Evolutionary conservation across 2,888 invertebrate genomes (phyloP).

Genomic region (Ophion costatus): DNA sequence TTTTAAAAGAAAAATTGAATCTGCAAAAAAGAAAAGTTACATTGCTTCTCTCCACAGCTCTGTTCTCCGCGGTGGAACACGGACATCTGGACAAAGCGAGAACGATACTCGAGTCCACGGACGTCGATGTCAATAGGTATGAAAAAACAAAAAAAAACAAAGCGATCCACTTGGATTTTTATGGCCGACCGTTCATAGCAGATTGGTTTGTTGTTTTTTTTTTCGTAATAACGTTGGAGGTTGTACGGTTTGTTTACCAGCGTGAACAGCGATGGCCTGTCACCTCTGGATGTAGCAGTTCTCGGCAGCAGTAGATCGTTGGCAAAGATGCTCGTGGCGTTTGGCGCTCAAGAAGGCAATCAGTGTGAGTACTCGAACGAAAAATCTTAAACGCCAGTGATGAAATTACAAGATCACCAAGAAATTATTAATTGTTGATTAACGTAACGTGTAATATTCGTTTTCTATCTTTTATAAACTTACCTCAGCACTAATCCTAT

Average conservation of each 20-base stretch:
- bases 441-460: no score
- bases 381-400: not conserved
- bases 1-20: no score
- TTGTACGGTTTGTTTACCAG: slow-evolving; percentile 84
- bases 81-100: slow-evolving; percentile 96
- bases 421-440: not conserved
- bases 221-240: not conserved
- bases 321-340: slow-evolving; percentile 94
- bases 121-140: slow-evolving; percentile 97
- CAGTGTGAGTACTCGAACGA: slow-evolving; percentile 88
- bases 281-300: slow-evolving; percentile 96
- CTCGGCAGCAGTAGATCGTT: slow-evolving; percentile 94
- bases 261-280: slow-evolving; percentile 94
- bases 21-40: no score
- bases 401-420: not conserved
- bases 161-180: not conserved
- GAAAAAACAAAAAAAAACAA: not conserved
- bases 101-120: slow-evolving; percentile 95
- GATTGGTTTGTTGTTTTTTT: not conserved
- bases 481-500: no score
- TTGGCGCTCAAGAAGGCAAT: slow-evolving; percentile 93
- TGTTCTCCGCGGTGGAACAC: slow-evolving; percentile 98
- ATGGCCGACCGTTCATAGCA: no score
- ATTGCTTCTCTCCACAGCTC: slow-evolving; percentile 86
- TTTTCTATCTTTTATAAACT: no score